A percentile compares a stretch with the other conserved stretches of the same genome.
Evolutionary conservation across 2,888 invertebrate species (phyloP).

Genomic region (Melitaea athalia): DNA sequence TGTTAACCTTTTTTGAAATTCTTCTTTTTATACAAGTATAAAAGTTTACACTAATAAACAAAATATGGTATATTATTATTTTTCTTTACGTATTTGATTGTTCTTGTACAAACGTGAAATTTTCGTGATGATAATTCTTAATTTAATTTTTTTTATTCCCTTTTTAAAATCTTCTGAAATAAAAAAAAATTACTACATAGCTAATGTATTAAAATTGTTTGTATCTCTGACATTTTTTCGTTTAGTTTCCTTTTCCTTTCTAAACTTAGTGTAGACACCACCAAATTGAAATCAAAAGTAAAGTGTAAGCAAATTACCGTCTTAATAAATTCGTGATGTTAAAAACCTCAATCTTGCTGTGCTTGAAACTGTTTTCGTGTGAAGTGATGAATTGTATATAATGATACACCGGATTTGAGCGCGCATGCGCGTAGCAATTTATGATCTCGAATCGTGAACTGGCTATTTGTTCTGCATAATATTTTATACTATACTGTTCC

Average conservation of each 20-base stretch:
- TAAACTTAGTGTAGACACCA: background rate
- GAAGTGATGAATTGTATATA: slow-evolving; percentile 50
- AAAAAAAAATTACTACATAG: no score
- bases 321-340: slow-evolving; percentile 33
- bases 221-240: no score
- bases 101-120: no score
- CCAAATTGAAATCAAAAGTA: slow-evolving; percentile 6
- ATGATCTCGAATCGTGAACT: slow-evolving; percentile 53
- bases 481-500: slow-evolving; percentile 37
- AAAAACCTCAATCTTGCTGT: slow-evolving; percentile 15
- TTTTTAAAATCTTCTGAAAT: no score
- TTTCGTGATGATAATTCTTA: no score
- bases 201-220: background rate
- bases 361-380: slow-evolving; percentile 36
- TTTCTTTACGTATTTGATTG: no score
- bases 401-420: slow-evolving; percentile 40
- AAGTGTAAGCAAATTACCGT: background rate
- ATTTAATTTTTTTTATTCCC: no score
- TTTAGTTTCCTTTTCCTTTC: background rate
- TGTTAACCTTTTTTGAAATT: no score
- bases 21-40: no score
- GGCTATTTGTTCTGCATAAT: slow-evolving; percentile 52
- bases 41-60: no score
- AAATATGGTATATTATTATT: no score
- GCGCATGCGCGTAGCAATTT: slow-evolving; percentile 47